These are phyloP conservation scores for Ictalurus punctatus DNA, from an alignment of 2,113 vertebrate genomes.

Conservation along the genomic window DNA sequence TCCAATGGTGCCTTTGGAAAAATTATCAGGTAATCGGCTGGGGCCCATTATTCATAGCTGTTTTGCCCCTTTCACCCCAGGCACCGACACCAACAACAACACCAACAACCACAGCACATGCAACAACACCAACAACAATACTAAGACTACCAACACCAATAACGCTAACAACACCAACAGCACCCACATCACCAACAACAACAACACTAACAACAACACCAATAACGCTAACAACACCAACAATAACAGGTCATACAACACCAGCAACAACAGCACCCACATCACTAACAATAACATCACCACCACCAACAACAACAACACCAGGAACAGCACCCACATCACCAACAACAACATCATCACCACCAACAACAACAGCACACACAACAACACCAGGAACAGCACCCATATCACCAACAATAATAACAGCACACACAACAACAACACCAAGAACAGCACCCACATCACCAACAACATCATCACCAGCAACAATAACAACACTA, in stretches of 20 bases:
- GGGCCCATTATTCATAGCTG: too few relatives aligned
- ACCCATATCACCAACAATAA: neutral
- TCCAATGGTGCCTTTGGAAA: neutral
- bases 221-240: neutral
- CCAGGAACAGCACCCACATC: neutral
- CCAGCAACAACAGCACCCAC: neutral
- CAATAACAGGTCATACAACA: neutral
- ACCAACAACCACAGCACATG: too few relatives aligned
- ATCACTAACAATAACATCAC: neutral
- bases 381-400: neutral
- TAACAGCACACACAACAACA: neutral
- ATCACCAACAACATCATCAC: neutral
- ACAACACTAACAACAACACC: neutral
- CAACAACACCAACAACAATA: neutral
- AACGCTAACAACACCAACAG: neutral
- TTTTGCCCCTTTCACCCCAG: neutral
- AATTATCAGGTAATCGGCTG: neutral
- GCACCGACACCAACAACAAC: neutral
- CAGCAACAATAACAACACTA: fast-evolving
- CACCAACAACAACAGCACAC: neutral
- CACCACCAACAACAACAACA: neutral
- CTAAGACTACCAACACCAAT: neutral
- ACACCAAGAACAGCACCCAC: neutral
- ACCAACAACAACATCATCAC: neutral
- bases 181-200: neutral